phyloP scores from a whole-genome alignment of 2,888 invertebrate species.

The Leptinotarsa rubiginosa region DNA sequence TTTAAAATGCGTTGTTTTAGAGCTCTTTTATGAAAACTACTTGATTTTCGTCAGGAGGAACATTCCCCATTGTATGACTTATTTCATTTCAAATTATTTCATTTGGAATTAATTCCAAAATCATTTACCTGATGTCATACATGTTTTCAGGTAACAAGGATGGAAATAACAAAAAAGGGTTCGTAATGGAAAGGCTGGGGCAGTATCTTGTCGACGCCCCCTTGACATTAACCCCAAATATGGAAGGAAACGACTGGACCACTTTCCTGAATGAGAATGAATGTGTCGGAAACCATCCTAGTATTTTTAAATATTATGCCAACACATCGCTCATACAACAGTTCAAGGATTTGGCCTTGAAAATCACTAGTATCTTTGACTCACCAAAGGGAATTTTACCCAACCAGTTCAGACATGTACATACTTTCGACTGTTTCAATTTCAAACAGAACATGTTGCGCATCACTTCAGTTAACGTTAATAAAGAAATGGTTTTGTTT shows the following conservation, averaged over 20 bases:
- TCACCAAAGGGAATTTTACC: slow-evolving; percentile 74
- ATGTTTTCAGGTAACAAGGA: slow-evolving; percentile 40
- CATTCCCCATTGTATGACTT: too few species aligned
- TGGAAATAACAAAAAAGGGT: slow-evolving; percentile 63
- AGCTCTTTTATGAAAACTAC: too few species aligned
- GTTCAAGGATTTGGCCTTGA: slow-evolving; percentile 76
- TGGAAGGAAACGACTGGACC: slow-evolving; percentile 82
- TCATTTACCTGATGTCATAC: neutral
- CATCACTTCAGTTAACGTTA: slow-evolving; percentile 69
- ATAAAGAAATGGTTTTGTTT: slow-evolving; percentile 68
- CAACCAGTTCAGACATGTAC: slow-evolving; percentile 71
- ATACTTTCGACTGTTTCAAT: slow-evolving; percentile 66
- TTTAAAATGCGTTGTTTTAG: too few species aligned
- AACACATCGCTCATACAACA: slow-evolving; percentile 86
- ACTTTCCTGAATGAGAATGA: slow-evolving; percentile 80
- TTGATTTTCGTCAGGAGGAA: too few species aligned
- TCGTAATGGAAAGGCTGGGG: slow-evolving; percentile 90
- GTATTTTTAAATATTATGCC: slow-evolving; percentile 81
- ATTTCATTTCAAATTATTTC: too few species aligned
- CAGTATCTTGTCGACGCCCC: slow-evolving; percentile 87
- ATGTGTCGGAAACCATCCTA: slow-evolving; percentile 76
- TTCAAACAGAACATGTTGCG: slow-evolving; percentile 59
- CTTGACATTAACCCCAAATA: slow-evolving; percentile 77
- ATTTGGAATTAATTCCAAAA: neutral
- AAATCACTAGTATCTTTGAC: slow-evolving; percentile 77